Evolutionary conservation across 2,113 vertebrate species (phyloP).

Genomic region (Henicopernis longicauda): DNA sequence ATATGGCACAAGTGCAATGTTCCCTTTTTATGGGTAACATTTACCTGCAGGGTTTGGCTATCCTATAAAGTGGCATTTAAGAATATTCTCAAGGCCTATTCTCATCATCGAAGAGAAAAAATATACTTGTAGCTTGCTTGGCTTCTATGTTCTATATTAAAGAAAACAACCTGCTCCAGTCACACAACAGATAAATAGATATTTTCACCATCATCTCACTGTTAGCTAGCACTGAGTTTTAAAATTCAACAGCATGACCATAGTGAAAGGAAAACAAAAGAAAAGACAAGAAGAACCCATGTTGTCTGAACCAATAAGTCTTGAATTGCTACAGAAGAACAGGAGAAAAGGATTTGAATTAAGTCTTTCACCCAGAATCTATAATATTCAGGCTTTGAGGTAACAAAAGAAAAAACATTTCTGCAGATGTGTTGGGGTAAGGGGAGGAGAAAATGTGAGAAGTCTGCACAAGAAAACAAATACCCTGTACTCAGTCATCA

Average conservation of each 20-base stretch:
- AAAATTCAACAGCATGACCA: conserved; percentile 11
- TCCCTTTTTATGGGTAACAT: not conserved
- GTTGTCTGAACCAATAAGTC: conserved; percentile 48
- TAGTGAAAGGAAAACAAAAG: not conserved
- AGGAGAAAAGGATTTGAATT: conserved; percentile 54
- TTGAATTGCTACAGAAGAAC: conserved; percentile 41
- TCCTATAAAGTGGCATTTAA: not conserved
- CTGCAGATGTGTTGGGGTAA: not conserved
- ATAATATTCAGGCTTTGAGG: conserved; percentile 44
- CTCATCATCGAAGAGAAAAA: not conserved
- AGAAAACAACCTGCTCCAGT: conserved; percentile 1
- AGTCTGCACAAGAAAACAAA: conserved; percentile 51
- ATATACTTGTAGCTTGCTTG: not conserved
- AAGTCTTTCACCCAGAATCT: conserved; percentile 50
- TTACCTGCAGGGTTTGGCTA: not conserved
- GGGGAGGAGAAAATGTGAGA: not conserved
- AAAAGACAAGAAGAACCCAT: not conserved
- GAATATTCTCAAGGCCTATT: not conserved
- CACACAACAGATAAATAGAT: not conserved
- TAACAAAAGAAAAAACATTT: conserved; percentile 44
- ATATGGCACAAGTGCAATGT: not conserved
- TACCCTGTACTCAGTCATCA: not conserved
- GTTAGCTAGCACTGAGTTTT: not conserved
- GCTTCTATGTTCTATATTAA: not conserved
- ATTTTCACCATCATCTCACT: not conserved